Conservation (phyloP, 2,113 vertebrate species). For the Columbina picui region DNA sequence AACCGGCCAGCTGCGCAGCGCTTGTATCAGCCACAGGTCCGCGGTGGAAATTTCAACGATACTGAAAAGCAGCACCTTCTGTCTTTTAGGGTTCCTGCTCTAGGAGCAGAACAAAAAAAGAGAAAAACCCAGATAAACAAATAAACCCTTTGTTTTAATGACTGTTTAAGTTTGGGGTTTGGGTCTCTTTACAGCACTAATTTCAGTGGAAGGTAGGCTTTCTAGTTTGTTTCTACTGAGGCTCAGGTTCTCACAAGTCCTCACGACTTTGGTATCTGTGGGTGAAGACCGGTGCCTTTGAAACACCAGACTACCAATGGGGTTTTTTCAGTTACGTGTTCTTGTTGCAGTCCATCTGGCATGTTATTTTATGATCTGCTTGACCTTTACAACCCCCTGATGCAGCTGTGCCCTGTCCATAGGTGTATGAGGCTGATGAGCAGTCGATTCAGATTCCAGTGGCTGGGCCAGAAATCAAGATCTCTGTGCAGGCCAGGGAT, state of each 20-base stretch:
- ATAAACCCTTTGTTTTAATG: not conserved
- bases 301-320: fast-evolving
- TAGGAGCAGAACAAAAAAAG: not conserved
- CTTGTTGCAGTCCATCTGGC: not conserved
- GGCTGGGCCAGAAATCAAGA: not conserved
- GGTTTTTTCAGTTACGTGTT: not conserved
- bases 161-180: not conserved
- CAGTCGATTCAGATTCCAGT: not conserved
- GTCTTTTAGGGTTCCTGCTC: not conserved
- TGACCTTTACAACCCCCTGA: not conserved
- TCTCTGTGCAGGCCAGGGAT: constrained; percentile 67
- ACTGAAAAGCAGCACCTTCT: not conserved
- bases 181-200: not conserved
- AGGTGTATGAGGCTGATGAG: not conserved
- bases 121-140: not conserved
- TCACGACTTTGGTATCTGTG: not conserved
- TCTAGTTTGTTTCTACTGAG: not conserved
- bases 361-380: fast-evolving
- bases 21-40: not conserved
- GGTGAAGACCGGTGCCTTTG: not conserved
- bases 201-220: not conserved
- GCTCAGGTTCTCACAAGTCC: not conserved
- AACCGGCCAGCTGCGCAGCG: fast-evolving
- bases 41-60: fast-evolving
- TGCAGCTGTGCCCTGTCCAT: not conserved